Base-by-base conservation (phyloP, 2,113 vertebrate species). In the Lipophrys pholis region DNA sequence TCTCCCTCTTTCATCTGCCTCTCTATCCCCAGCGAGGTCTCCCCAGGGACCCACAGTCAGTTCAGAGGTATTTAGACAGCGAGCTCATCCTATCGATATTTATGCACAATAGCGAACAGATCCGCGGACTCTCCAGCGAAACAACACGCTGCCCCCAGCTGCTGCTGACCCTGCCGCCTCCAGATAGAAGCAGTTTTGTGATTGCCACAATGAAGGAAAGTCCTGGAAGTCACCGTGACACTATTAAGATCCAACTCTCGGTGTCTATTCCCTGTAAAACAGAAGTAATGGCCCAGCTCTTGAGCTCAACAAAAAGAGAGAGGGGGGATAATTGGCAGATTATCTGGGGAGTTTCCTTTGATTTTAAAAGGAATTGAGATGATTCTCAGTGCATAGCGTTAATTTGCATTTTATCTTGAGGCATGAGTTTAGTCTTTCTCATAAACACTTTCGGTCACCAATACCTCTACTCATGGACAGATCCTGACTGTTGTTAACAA, bases 51-150 rank as follows among this genome's bases (percentile, higher is more conserved):
- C 50, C 11, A 73, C 78, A 78, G 83, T 79, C 74, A 78, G 73
- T 84, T 79, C 61, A 67, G 64, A 86, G 77, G 68, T 86, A 87
- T 90, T 91, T 88, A 86, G 79, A 75, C 50, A 80, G 80, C 68
- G 48, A 50, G 52, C 74, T 48, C 58, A 68, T 82, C 75, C 77
- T 77, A 68, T 81, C 11, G 68, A 90, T 86, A 88, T 89, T 87
- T 83, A 87, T 83, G 79, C 68, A 70, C 73, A 53, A 52, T 68
- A 51, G 46, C 61, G 60, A 59, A 53, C 73, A 63, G 75, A 69
- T 87, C 64, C 73, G 60, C 39, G 48, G 53, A 50, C 69, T 45
- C 10, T 57, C 48, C 11, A 3, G 61, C 66, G 69, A 69, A 64
- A 46, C 52, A 39, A 38, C 50, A 12, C 39, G 48, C 56, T 46